Percentiles rank a stretch among this genome's conserved stretches.
phyloP scores from a whole-genome alignment of 2,797 vertebrate species.

The Alosa sapidissima region DNA sequence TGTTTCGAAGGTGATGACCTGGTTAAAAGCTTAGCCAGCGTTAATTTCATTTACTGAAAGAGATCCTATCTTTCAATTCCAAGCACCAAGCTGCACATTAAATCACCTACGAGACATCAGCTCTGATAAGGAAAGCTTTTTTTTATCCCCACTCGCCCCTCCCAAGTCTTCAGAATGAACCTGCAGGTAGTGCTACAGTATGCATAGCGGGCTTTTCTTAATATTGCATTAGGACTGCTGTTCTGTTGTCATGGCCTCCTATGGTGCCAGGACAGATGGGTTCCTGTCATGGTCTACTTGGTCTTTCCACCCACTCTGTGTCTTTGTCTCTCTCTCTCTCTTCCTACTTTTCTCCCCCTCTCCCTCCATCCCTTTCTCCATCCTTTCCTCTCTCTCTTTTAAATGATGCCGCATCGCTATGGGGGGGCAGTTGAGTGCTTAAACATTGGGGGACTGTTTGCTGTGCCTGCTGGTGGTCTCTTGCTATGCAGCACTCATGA shows the following conservation, averaged over 20 bases:
- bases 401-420: neutral
- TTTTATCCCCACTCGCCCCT: too few species aligned
- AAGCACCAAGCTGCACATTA: neutral
- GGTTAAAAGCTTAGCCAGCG: neutral
- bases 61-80: neutral
- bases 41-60: neutral
- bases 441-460: neutral
- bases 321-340: neutral
- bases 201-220: neutral
- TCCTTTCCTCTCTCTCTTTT: neutral
- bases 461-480: neutral
- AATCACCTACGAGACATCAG: neutral
- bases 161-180: neutral
- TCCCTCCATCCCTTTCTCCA: neutral
- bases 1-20: neutral
- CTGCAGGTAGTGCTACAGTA: neutral
- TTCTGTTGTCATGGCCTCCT: neutral
- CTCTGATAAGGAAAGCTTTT: neutral
- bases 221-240: neutral
- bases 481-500: too few species aligned
- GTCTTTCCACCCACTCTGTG: neutral
- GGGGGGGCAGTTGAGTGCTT: neutral
- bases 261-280: constrained; percentile 13
- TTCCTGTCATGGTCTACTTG: constrained; percentile 3
- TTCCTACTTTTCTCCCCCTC: constrained; percentile 10